A percentile compares a stretch with the other conserved stretches of the same genome.
phyloP scores from a whole-genome alignment of 2,113 vertebrate genomes.

The Mastomys coucha region DNA sequence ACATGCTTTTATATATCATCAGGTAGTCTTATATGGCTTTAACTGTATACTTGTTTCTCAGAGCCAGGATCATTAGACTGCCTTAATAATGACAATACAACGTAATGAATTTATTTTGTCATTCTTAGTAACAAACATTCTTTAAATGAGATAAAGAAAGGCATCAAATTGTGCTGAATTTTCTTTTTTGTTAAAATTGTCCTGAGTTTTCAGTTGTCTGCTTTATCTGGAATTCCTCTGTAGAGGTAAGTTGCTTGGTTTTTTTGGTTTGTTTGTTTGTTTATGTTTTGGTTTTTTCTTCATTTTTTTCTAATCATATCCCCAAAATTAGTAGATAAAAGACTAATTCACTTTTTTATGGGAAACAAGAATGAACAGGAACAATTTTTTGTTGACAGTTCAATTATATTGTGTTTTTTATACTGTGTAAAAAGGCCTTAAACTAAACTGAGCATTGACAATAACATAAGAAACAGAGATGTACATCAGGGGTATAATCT shows the following conservation, averaged over 20 bases:
- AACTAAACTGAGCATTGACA: slow-evolving; percentile 57
- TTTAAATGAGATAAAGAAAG: slow-evolving; percentile 42
- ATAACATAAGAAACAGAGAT: slow-evolving; percentile 57
- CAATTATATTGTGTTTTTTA: slow-evolving; percentile 75
- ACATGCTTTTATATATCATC: slow-evolving; percentile 50
- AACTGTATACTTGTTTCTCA: slow-evolving; percentile 43
- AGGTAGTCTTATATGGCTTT: slow-evolving; percentile 59
- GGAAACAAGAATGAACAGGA: slow-evolving; percentile 62
- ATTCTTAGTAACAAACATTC: slow-evolving; percentile 41
- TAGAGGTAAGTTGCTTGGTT: slow-evolving; percentile 70
- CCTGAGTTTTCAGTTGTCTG: slow-evolving; percentile 44
- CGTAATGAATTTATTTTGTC: slow-evolving; percentile 61
- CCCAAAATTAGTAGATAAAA: slow-evolving; percentile 55
- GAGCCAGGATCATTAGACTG: slow-evolving; percentile 47
- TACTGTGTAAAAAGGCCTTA: slow-evolving; percentile 76
- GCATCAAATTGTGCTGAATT: slow-evolving; percentile 49
- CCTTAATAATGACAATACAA: slow-evolving; percentile 58
- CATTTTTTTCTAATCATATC: background rate
- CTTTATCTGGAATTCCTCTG: slow-evolving; percentile 47
- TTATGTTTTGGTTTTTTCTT: background rate
- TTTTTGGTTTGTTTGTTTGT: too few relatives aligned
- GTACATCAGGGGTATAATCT: slow-evolving; percentile 78
- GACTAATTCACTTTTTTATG: slow-evolving; percentile 74
- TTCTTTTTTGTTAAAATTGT: slow-evolving; percentile 49
- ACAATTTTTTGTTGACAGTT: slow-evolving; percentile 52